Percentiles rank a stretch among this genome's conserved stretches.
These are phyloP conservation scores for Euura lappo DNA, from an alignment of 1,140 invertebrate genomes.

Conservation along the genomic window DNA sequence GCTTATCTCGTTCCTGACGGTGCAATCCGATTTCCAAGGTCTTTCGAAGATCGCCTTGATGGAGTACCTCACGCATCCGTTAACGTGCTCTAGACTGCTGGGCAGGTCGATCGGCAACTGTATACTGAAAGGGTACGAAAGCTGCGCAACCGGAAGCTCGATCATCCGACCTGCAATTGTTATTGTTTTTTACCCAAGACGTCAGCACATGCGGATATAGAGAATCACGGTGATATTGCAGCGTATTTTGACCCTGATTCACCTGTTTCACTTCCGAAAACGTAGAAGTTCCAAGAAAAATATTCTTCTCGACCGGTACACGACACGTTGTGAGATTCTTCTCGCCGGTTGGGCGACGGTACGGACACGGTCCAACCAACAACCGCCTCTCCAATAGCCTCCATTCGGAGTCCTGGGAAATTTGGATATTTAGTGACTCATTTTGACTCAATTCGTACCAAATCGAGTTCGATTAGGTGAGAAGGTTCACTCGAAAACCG, in stretches of 20 bases:
- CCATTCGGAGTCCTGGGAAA: neutral
- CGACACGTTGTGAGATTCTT: neutral
- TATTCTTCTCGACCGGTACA: neutral
- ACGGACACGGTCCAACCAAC: neutral
- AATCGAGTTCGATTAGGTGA: too few relatives aligned
- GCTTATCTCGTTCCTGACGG: conserved; percentile 60
- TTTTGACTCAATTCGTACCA: too few relatives aligned
- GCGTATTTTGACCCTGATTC: neutral
- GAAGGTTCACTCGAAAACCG: too few relatives aligned
- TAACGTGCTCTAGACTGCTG: conserved; percentile 64
- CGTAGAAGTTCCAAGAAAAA: neutral
- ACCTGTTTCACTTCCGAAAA: neutral
- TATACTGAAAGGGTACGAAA: conserved; percentile 62
- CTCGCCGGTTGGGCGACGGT: neutral
- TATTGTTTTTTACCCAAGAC: too few relatives aligned
- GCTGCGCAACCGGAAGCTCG: conserved; percentile 47
- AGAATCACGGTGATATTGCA: too few relatives aligned
- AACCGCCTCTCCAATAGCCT: neutral
- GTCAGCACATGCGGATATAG: too few relatives aligned
- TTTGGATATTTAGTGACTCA: too few relatives aligned
- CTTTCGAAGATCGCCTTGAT: conserved; percentile 64
- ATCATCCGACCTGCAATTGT: conserved; percentile 35
- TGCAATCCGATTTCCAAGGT: conserved; percentile 63
- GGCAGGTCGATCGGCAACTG: conserved; percentile 58
- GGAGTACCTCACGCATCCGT: conserved; percentile 63